Percentiles rank a stretch among this genome's conserved stretches.
Evolutionary conservation across 2,888 invertebrate genomes (phyloP).

Genomic region (Alitta virens): DNA sequence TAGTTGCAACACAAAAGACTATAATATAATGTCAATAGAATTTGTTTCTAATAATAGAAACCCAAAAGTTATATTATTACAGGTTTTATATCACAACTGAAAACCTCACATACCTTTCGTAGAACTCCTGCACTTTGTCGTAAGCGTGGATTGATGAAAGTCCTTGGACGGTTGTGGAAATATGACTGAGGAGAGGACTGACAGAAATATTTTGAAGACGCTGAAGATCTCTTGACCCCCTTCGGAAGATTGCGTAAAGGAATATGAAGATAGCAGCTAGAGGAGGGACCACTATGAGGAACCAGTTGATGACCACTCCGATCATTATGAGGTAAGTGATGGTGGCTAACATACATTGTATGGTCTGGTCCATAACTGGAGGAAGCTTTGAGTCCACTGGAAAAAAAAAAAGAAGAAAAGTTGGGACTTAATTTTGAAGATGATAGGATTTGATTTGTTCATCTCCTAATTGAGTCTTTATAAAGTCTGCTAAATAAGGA

Average conservation of each 20-base stretch:
- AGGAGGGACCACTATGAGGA: conserved; percentile 55
- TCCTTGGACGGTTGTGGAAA: conserved; percentile 64
- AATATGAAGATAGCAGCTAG: conserved; percentile 51
- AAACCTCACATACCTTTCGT: conserved; percentile 58
- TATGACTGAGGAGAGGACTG: conserved; percentile 64
- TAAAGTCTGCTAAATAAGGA: too few relatives aligned
- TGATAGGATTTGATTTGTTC: too few relatives aligned
- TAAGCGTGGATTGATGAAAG: conserved; percentile 66
- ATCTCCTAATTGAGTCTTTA: too few relatives aligned
- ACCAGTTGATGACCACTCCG: conserved; percentile 74
- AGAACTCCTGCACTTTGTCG: conserved; percentile 61
- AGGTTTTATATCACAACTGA: too few relatives aligned
- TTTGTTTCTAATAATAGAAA: too few relatives aligned
- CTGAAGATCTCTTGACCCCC: conserved; percentile 52
- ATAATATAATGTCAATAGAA: too few relatives aligned
- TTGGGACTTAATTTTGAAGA: too few relatives aligned
- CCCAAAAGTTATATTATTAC: too few relatives aligned
- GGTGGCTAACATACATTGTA: conserved; percentile 51
- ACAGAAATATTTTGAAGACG: conserved; percentile 62
- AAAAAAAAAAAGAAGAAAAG: too few relatives aligned
- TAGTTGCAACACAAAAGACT: too few relatives aligned
- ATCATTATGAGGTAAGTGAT: conserved; percentile 71
- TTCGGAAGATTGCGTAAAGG: conserved; percentile 54
- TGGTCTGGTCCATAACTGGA: conserved; percentile 62
- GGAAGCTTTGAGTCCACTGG: conserved; percentile 56